These are phyloP conservation scores for Drosophila bunnanda DNA, from an alignment of 2,888 invertebrate genomes.

Conservation along the genomic window DNA sequence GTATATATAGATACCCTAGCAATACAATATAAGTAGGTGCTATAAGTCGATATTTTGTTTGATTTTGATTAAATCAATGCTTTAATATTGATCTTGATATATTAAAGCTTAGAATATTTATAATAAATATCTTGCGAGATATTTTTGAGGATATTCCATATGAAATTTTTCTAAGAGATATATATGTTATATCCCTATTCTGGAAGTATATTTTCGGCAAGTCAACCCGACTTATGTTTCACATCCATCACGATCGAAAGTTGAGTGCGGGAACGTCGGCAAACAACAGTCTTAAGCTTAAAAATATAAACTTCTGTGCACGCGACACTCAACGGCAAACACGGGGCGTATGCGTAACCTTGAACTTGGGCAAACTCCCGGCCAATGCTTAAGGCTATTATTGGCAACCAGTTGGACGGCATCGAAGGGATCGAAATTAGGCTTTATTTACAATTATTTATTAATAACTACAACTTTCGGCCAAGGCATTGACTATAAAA, in stretches of 20 bases:
- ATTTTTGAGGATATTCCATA: too few relatives aligned
- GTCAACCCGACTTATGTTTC: background rate
- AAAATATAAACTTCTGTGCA: slow-evolving; percentile 10
- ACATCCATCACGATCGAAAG: background rate
- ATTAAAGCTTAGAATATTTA: too few relatives aligned
- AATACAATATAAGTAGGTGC: too few relatives aligned
- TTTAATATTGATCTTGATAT: too few relatives aligned
- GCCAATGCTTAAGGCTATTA: background rate
- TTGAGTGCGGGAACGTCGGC: background rate
- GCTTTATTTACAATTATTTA: background rate
- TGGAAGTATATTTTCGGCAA: background rate
- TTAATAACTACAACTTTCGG: slow-evolving; percentile 20
- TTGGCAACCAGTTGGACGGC: slow-evolving; percentile 4
- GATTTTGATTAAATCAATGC: too few relatives aligned
- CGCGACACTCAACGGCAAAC: slow-evolving; percentile 8
- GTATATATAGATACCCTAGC: too few relatives aligned
- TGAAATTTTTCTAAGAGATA: too few relatives aligned
- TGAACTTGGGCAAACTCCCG: slow-evolving; percentile 22
- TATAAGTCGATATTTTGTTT: too few relatives aligned
- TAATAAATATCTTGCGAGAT: too few relatives aligned
- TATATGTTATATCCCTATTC: too few relatives aligned
- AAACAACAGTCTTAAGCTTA: background rate
- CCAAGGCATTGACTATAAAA: slow-evolving; percentile 11
- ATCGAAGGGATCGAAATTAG: background rate
- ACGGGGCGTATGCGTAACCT: slow-evolving; percentile 20